Conservation (phyloP, 1,140 invertebrate genomes). For the Hylyphantes graminicola region DNA sequence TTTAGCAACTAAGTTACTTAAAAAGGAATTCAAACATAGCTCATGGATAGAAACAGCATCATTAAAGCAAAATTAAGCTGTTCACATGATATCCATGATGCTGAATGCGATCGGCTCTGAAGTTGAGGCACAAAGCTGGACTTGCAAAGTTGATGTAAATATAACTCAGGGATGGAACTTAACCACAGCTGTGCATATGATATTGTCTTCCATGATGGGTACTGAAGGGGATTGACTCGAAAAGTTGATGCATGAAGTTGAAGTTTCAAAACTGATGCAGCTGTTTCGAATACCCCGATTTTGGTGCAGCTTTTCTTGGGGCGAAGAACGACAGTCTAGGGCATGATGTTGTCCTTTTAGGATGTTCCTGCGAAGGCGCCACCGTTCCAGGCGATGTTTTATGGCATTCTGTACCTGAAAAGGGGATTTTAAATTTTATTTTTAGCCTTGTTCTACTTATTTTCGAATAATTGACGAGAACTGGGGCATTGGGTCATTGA, state of each 20-base stretch:
- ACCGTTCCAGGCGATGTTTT: constrained; percentile 81
- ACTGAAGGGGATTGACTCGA: constrained; percentile 26
- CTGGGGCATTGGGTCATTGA: no score
- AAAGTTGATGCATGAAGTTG: constrained; percentile 52
- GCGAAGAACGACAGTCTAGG: constrained; percentile 14
- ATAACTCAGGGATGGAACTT: background rate
- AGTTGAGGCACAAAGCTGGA: constrained; percentile 45
- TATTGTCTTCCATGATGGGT: constrained; percentile 31
- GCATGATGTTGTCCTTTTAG: constrained; percentile 48
- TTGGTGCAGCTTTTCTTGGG: constrained; percentile 44
- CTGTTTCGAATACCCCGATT: constrained; percentile 33
- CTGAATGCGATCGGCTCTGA: constrained; percentile 31
- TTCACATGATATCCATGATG: background rate
- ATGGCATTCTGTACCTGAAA: constrained; percentile 73
- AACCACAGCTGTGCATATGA: background rate
- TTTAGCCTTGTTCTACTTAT: no score
- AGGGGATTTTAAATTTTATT: background rate
- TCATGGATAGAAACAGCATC: no score
- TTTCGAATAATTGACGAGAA: no score
- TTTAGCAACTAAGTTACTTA: no score
- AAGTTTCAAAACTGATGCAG: constrained; percentile 50
- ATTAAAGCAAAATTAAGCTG: no score
- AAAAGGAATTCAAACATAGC: no score
- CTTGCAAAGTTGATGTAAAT: constrained; percentile 46
- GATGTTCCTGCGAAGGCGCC: constrained; percentile 73